Conservation (phyloP, 2,113 vertebrate species). For the Aythya baeri region DNA sequence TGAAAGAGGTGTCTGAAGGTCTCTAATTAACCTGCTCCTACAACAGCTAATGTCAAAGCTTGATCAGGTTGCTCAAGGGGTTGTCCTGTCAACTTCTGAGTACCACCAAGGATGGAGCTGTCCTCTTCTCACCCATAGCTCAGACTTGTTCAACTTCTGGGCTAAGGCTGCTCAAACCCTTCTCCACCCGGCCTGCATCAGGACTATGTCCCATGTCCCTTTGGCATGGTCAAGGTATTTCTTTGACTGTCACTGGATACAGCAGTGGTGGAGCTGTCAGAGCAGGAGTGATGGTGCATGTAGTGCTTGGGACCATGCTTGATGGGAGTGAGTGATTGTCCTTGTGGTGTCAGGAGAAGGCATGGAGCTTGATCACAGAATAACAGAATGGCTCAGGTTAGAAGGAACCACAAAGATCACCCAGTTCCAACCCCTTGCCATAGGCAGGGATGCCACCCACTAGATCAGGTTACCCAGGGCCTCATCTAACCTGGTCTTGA, state of each 20-base stretch:
- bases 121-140: not conserved
- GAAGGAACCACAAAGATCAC: no score
- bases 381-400: no score
- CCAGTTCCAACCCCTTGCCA: no score
- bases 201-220: not conserved
- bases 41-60: not conserved
- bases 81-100: not conserved
- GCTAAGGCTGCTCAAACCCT: not conserved
- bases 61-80: not conserved
- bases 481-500: no score
- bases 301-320: rapidly evolving
- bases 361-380: not conserved
- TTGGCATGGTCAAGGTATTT: rapidly evolving
- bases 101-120: not conserved
- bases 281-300: not conserved
- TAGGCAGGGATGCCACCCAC: no score
- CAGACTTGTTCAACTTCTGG: not conserved
- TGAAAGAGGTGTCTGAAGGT: not conserved
- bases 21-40: not conserved
- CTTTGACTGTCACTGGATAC: not conserved
- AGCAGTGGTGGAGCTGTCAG: not conserved
- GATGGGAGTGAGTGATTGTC: not conserved
- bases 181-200: not conserved
- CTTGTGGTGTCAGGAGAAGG: not conserved
- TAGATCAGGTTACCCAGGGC: no score